Evolutionary conservation across 2,888 invertebrate species (phyloP).

Genomic region (Synanthedon andrenaeformis): DNA sequence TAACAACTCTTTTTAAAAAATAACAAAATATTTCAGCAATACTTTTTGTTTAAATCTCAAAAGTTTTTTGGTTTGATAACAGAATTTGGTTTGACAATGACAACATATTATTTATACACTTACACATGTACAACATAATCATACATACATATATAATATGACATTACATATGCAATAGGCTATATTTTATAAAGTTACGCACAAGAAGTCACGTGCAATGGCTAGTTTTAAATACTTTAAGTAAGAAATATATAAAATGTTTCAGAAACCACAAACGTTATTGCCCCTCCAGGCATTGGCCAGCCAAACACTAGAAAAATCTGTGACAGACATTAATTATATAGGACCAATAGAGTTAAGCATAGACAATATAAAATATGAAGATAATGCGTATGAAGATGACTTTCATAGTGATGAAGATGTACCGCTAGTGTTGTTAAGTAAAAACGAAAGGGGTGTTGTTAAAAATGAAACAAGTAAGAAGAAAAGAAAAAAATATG

Average conservation of each 20-base stretch:
- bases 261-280: background rate
- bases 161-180: too few species aligned
- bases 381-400: constrained; percentile 4
- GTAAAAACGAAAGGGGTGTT: constrained; percentile 3
- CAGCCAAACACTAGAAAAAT: background rate
- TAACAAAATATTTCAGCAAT: too few species aligned
- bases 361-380: background rate
- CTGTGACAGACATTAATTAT: background rate
- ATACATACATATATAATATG: too few species aligned
- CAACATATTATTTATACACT: too few species aligned
- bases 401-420: constrained; percentile 13
- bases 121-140: too few species aligned
- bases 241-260: background rate
- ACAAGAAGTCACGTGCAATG: too few species aligned
- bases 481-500: constrained; percentile 2
- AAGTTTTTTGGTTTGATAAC: too few species aligned
- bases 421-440: constrained; percentile 14
- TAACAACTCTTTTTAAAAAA: too few species aligned
- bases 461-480: constrained; percentile 1
- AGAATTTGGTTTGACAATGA: too few species aligned
- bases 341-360: background rate
- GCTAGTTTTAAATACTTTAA: background rate
- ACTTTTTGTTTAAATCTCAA: too few species aligned
- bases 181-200: too few species aligned
- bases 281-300: background rate